Conservation (phyloP, 2,888 invertebrate genomes). For the Ennomos quercinarius region DNA sequence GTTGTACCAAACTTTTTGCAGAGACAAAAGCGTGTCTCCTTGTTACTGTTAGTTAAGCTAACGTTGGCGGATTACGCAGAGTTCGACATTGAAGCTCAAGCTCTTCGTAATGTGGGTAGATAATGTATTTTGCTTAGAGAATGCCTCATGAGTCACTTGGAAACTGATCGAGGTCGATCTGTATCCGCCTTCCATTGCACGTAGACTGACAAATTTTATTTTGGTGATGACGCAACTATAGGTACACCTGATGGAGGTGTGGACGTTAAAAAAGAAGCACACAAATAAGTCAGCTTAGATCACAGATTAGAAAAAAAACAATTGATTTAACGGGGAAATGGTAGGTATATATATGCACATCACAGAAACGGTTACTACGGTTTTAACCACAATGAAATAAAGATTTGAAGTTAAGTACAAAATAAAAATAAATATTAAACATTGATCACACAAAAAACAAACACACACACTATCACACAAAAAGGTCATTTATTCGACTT, state of each 20-base stretch:
- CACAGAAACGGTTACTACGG: no score
- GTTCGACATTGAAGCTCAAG: slow-evolving; percentile 25
- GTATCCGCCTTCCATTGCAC: slow-evolving; percentile 66
- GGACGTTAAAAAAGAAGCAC: slow-evolving; percentile 10
- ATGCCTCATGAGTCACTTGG: slow-evolving; percentile 64
- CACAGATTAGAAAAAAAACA: no score
- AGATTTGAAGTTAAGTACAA: no score
- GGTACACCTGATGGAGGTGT: background rate
- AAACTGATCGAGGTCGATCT: slow-evolving; percentile 68
- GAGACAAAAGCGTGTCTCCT: background rate
- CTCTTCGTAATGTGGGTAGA: slow-evolving; percentile 47
- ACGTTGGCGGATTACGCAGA: slow-evolving; percentile 20
- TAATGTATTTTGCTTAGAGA: slow-evolving; percentile 37
- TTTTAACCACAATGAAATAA: no score
- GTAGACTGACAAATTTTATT: slow-evolving; percentile 39
- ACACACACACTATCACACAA: no score
- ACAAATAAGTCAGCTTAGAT: background rate
- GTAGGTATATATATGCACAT: no score
- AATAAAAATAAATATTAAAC: no score
- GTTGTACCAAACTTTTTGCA: background rate
- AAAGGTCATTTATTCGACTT: no score
- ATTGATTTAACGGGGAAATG: no score
- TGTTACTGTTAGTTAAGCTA: slow-evolving; percentile 14
- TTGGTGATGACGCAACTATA: slow-evolving; percentile 50
- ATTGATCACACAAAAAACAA: no score